These are phyloP conservation scores for Pseudomugil tenellus DNA, from an alignment of 2,797 vertebrate genomes.

Conservation along the genomic window DNA sequence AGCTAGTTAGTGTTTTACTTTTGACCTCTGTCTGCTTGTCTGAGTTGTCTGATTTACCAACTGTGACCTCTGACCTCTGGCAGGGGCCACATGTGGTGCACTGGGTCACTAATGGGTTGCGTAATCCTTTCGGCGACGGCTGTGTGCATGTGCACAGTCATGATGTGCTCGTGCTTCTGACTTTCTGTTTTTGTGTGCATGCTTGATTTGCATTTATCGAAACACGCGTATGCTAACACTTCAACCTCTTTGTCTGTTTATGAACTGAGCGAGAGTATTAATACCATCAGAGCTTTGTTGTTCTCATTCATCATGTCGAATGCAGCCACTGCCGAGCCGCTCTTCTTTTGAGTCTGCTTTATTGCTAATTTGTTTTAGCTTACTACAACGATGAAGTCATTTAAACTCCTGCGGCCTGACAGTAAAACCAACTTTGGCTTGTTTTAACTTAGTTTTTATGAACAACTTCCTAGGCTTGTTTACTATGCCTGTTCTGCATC, in stretches of 20 bases:
- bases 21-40: slow-evolving; percentile 52
- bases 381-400: slow-evolving; percentile 42
- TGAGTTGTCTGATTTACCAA: slow-evolving; percentile 44
- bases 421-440: slow-evolving; percentile 39
- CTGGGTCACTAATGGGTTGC: slow-evolving; percentile 65
- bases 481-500: slow-evolving; percentile 10
- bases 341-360: slow-evolving; percentile 38
- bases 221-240: neutral
- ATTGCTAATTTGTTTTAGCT: slow-evolving; percentile 53
- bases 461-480: slow-evolving; percentile 18
- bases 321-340: slow-evolving; percentile 36
- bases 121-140: slow-evolving; percentile 50
- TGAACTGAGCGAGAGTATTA: slow-evolving; percentile 40
- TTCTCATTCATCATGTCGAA: slow-evolving; percentile 47
- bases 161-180: slow-evolving; percentile 5
- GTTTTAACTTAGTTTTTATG: slow-evolving; percentile 39
- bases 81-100: slow-evolving; percentile 67
- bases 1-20: slow-evolving; percentile 26
- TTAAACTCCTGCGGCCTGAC: slow-evolving; percentile 27
- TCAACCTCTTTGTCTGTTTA: slow-evolving; percentile 5
- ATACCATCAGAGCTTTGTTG: slow-evolving; percentile 41
- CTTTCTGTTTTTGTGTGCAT: neutral
- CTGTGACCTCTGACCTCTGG: slow-evolving; percentile 68
- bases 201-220: slow-evolving; percentile 7
- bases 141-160: slow-evolving; percentile 22